Conservation (phyloP, 2,797 vertebrate species). For the Paedocypris micromegethes region DNA sequence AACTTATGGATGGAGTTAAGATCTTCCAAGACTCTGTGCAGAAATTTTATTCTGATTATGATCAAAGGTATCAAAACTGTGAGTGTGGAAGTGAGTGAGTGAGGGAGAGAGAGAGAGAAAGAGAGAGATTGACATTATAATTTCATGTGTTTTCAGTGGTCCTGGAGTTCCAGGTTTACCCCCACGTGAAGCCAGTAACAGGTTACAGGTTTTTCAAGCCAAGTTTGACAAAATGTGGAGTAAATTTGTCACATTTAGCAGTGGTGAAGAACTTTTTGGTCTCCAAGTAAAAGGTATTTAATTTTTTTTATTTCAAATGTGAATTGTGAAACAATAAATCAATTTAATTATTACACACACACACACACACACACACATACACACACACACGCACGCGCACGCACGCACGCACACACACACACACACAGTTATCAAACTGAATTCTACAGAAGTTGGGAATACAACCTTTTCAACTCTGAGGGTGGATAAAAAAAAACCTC, state of each 20-base stretch:
- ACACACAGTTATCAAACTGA: too few species aligned
- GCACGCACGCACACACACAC: too few species aligned
- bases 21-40: constrained; percentile 61
- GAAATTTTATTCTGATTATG: constrained; percentile 69
- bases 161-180: constrained; percentile 64
- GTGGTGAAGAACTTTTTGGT: constrained; percentile 78
- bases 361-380: too few species aligned
- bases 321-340: background rate
- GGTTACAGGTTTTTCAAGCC: constrained; percentile 74
- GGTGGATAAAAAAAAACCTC: too few species aligned
- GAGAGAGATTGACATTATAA: too few species aligned
- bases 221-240: constrained; percentile 80
- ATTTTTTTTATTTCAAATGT: background rate
- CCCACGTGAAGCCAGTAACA: constrained; percentile 72
- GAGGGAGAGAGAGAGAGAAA: too few species aligned
- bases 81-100: too few species aligned
- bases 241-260: constrained; percentile 68
- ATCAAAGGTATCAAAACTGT: constrained; percentile 57
- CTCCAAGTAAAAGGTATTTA: constrained; percentile 68
- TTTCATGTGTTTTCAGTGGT: constrained; percentile 57
- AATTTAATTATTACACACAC: too few species aligned
- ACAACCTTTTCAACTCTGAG: too few species aligned
- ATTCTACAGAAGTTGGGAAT: too few species aligned
- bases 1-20: constrained; percentile 66
- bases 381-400: too few species aligned